Evolutionary conservation across 2,797 vertebrate species (phyloP).

Genomic region (Chrysocyon brachyurus): DNA sequence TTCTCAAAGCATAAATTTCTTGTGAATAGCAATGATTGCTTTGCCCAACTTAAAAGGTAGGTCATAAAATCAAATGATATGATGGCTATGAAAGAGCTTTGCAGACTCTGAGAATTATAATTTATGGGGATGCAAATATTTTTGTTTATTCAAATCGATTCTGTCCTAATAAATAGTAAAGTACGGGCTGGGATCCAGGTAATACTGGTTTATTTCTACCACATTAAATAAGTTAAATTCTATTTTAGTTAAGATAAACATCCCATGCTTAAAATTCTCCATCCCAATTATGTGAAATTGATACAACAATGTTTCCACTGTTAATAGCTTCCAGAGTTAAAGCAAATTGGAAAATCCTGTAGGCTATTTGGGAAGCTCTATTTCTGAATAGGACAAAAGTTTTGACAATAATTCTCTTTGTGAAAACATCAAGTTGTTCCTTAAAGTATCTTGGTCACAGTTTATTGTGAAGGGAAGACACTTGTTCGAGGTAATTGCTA

Average conservation of each 20-base stretch:
- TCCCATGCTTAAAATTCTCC: not conserved
- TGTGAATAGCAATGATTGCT: not conserved
- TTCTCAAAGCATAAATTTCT: not conserved
- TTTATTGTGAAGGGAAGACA: not conserved
- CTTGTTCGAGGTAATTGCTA: not conserved
- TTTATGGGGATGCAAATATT: not conserved
- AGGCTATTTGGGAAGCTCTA: not conserved
- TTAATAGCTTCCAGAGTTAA: not conserved
- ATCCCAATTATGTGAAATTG: not conserved
- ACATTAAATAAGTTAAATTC: not conserved
- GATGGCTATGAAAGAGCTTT: not conserved
- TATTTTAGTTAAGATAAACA: not conserved
- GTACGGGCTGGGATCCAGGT: not conserved
- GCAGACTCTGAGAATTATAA: not conserved
- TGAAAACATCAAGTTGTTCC: not conserved
- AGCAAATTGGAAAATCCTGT: not conserved
- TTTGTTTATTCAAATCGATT: not conserved
- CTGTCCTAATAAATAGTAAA: not conserved
- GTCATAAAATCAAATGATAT: not conserved
- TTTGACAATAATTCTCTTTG: not conserved
- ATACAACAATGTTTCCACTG: not conserved
- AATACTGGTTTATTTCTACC: not conserved
- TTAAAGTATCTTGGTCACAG: not conserved
- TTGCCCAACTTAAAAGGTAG: not conserved
- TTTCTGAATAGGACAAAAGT: not conserved